These are phyloP conservation scores for Rhinopithecus roxellana DNA, from an alignment of 2,113 vertebrate genomes.

Conservation along the genomic window DNA sequence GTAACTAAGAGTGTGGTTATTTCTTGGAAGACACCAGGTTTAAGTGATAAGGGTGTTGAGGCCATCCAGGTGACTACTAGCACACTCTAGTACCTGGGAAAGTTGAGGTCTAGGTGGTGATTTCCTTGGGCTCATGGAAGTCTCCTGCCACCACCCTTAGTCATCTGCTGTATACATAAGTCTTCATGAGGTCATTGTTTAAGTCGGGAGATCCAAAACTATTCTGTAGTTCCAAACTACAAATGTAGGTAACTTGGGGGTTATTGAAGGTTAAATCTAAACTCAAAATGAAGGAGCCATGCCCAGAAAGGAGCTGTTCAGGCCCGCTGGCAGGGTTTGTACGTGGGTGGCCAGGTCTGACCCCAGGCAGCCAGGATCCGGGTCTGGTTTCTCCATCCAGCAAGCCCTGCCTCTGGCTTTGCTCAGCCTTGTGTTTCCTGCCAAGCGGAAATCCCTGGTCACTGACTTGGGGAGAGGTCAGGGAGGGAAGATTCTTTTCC, in stretches of 20 bases:
- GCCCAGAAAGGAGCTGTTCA: neutral
- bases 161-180: neutral
- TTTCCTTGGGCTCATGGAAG: neutral
- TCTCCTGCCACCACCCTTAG: neutral
- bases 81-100: fast-evolving
- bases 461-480: neutral
- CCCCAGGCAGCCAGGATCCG: neutral
- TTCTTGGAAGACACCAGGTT: neutral
- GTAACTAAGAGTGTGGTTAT: neutral
- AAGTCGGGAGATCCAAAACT: neutral
- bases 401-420: neutral
- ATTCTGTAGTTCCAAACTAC: neutral
- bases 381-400: neutral
- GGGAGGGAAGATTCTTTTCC: conserved; percentile 35
- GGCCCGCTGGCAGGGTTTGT: neutral
- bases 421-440: neutral
- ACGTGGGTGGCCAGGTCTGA: neutral
- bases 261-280: neutral
- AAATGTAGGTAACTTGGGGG: neutral
- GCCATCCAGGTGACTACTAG: fast-evolving
- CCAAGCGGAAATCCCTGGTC: conserved; percentile 47
- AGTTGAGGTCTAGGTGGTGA: neutral
- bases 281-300: neutral
- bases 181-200: neutral
- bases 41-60: neutral